These are phyloP conservation scores for Collichthys lucidus DNA, from an alignment of 2,113 vertebrate species.

Conservation along the genomic window DNA sequence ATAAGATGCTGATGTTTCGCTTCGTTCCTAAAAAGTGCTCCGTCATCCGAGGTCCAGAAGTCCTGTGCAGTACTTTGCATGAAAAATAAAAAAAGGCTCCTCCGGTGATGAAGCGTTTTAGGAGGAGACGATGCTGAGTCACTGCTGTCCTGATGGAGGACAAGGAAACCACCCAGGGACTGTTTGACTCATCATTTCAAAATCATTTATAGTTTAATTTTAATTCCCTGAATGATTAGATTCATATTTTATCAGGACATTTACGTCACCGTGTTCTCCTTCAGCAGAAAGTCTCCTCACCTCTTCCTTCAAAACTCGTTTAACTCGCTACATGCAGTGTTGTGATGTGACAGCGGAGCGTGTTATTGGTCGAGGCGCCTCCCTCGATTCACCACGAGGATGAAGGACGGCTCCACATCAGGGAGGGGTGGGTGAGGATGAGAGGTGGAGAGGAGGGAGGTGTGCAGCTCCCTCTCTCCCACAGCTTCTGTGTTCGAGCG, in stretches of 20 bases:
- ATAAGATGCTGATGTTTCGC: neutral
- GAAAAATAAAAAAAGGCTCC: slow-evolving; percentile 8
- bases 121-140: slow-evolving; percentile 48
- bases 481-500: slow-evolving; percentile 43
- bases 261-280: neutral
- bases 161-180: neutral
- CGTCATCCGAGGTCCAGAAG: neutral
- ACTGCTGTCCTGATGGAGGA: neutral
- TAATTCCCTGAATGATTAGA: neutral
- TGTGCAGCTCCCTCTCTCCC: slow-evolving; percentile 42
- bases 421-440: slow-evolving; percentile 36
- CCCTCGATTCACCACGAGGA: slow-evolving; percentile 57
- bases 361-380: slow-evolving; percentile 51
- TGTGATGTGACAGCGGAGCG: slow-evolving; percentile 28
- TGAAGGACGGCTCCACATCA: slow-evolving; percentile 51
- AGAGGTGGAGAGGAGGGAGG: slow-evolving; percentile 42
- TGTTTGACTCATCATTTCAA: rapidly evolving
- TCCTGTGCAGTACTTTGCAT: slow-evolving; percentile 39
- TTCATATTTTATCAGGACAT: neutral
- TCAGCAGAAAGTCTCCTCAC: neutral
- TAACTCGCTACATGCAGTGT: neutral
- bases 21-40: neutral
- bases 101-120: neutral
- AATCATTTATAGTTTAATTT: neutral
- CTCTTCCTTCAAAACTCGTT: neutral